Conservation (phyloP, 2,113 vertebrate species). For the Siniperca knerii region DNA sequence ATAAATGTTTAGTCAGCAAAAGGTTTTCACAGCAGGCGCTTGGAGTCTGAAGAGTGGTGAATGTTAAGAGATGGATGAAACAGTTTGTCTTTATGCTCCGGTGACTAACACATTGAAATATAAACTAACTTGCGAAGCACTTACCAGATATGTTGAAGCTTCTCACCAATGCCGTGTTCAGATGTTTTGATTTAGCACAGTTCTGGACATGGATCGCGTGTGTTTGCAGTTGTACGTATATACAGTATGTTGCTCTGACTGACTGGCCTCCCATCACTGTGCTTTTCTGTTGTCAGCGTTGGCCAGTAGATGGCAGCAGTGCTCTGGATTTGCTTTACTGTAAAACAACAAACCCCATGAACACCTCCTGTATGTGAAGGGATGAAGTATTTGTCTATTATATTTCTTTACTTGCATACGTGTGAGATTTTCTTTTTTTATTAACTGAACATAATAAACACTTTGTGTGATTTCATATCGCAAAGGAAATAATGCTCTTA, state of each 20-base stretch:
- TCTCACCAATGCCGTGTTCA: not conserved
- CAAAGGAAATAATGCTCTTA: constrained; percentile 57
- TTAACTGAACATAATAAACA: constrained; percentile 16
- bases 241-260: not conserved
- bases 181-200: not conserved
- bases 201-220: not conserved
- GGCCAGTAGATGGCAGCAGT: constrained; percentile 82
- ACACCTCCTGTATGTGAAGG: constrained; percentile 22
- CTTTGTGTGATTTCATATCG: constrained; percentile 13
- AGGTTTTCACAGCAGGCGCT: not conserved
- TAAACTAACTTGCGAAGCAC: not conserved
- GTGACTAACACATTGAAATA: not conserved
- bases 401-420: constrained; percentile 3
- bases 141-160: not conserved
- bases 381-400: constrained; percentile 23
- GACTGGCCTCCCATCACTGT: not conserved
- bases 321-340: constrained; percentile 49
- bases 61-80: not conserved
- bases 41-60: not conserved
- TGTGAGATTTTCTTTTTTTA: not conserved
- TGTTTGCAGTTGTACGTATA: not conserved
- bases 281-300: not conserved
- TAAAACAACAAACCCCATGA: not conserved
- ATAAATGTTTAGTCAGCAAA: not conserved
- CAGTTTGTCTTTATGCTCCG: not conserved